These are phyloP conservation scores for Acronicta aceris DNA, from an alignment of 2,888 invertebrate genomes.

Conservation along the genomic window DNA sequence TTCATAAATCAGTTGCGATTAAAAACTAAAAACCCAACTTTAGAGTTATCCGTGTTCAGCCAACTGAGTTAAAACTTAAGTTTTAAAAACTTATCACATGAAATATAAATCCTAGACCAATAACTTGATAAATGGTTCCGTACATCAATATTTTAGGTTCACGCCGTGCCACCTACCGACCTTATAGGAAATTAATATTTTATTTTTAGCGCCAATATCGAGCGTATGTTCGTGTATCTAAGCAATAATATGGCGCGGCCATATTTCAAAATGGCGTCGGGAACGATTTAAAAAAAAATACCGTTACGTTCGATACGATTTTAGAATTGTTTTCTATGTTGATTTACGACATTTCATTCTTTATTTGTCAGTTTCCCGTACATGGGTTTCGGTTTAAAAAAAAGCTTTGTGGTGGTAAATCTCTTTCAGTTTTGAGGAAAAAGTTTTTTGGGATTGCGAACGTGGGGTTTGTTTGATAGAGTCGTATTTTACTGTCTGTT, in stretches of 20 bases:
- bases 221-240: conserved; percentile 73
- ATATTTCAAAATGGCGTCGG: conserved; percentile 81
- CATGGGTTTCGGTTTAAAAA: conserved; percentile 8
- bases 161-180: conserved; percentile 71
- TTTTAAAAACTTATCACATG: conserved; percentile 33
- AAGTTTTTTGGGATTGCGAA: conserved; percentile 1
- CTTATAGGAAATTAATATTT: conserved; percentile 84
- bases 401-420: conserved; percentile 24
- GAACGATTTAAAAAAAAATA: conserved; percentile 73
- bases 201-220: conserved; percentile 79
- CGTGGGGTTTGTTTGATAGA: neutral
- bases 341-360: conserved; percentile 54
- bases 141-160: conserved; percentile 67
- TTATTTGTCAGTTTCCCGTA: conserved; percentile 28
- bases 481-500: neutral
- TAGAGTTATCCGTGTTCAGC: conserved; percentile 13
- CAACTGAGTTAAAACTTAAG: conserved; percentile 20
- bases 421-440: conserved; percentile 14
- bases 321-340: conserved; percentile 57
- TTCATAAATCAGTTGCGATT: conserved; percentile 7
- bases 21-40: conserved; percentile 2
- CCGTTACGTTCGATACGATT: conserved; percentile 59
- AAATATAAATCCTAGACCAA: conserved; percentile 52
- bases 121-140: conserved; percentile 58
- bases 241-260: conserved; percentile 75